A percentile compares a stretch with the other conserved stretches of the same genome.
These are phyloP conservation scores for Pantherophis guttatus DNA, from an alignment of 2,113 vertebrate species.

Conservation along the genomic window DNA sequence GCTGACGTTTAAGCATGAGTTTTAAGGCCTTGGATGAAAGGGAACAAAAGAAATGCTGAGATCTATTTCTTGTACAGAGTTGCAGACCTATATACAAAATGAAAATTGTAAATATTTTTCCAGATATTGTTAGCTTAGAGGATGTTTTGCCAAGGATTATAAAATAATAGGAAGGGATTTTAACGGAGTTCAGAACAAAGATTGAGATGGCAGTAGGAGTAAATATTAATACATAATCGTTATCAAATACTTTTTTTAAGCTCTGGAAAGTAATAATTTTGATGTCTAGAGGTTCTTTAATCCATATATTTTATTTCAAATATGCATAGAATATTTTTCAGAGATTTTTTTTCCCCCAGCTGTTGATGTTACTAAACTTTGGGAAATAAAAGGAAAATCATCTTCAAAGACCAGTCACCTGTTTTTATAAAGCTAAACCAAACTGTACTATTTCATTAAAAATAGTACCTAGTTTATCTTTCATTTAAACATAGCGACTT, in stretches of 20 bases:
- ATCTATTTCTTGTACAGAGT: background rate
- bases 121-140: background rate
- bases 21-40: background rate
- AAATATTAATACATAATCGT: background rate
- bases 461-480: background rate
- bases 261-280: background rate
- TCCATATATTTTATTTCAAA: background rate
- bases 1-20: background rate
- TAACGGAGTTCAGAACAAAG: background rate
- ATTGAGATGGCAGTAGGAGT: background rate
- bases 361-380: background rate
- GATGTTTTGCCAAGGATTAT: background rate
- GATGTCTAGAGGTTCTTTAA: background rate
- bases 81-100: background rate
- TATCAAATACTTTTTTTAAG: background rate
- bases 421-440: background rate
- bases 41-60: background rate
- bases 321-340: background rate
- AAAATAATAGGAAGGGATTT: background rate
- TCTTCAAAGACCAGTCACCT: background rate
- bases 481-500: background rate
- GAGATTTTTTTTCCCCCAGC: background rate
- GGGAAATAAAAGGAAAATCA: background rate
- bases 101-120: background rate
- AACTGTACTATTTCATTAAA: background rate